Base-by-base conservation (phyloP, 2,797 vertebrate species). In the Catharus ustulatus region DNA sequence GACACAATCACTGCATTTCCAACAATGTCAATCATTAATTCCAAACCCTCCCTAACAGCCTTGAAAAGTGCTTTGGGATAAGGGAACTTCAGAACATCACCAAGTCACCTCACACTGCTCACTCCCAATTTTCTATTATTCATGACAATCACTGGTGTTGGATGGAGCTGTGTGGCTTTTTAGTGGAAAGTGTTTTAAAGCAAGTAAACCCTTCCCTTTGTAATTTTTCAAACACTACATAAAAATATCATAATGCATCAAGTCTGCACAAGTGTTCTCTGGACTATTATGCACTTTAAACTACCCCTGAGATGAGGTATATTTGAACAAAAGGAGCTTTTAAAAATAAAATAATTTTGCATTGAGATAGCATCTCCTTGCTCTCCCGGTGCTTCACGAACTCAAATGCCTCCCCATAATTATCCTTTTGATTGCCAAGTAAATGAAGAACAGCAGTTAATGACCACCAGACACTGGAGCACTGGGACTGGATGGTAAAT, bases 321-420 rank as follows among this genome's bases (percentile, higher is more conserved):
- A 62, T 62, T 93, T 90, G 76, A 95, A 72, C 36, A 87, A 84
- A 82, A 62, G 55, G 45, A 62, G 55, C 78, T 89, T 73, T 92
- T 69, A 93, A 77, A 90, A 87, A 87, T 87, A 67, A 93, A 91
- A 80, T 54, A 2, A 40, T 63, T 74, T 74, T 57, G 73, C 64
- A 84, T 57, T 15, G 46, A 49, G 63, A 69, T 7, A 69, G 38
- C 82, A 51, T 46, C 68, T 54, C 67, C 72, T 38, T 13, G 22
- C 36, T 83, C 83, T 76, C 49, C 72, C 5, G 5, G 54, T 18
- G 59, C 67, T 79, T 79, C 63, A 26, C 4, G 32, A 72, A 34
- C 63, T 51, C 78, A n/a, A 62, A 54, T 27, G 59, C 34, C 29
- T 48, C 49, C 45, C 67, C 71, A 0, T 38, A 90, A 87, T 36